Percentiles rank a stretch among this genome's conserved stretches.
These are phyloP conservation scores for Philaethria dido DNA, from an alignment of 2,888 invertebrate genomes.

Conservation along the genomic window DNA sequence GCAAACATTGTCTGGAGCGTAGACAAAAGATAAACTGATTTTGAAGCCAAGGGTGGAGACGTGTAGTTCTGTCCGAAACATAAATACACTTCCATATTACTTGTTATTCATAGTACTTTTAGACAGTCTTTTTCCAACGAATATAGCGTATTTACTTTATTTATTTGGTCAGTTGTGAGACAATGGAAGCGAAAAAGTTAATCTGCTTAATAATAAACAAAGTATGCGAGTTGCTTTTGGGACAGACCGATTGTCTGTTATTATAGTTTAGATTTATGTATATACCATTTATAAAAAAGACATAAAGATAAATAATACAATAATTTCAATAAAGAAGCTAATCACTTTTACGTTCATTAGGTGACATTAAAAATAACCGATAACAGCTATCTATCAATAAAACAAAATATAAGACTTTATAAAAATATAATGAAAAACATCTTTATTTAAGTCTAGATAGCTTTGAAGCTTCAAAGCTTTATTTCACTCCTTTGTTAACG, in stretches of 20 bases:
- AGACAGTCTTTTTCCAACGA: slow-evolving; percentile 51
- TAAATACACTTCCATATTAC: slow-evolving; percentile 52
- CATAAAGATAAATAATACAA: too few relatives aligned
- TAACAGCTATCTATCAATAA: slow-evolving; percentile 1
- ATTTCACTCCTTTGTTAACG: slow-evolving; percentile 22
- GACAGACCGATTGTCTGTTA: neutral
- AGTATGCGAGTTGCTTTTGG: neutral
- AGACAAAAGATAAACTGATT: slow-evolving; percentile 30
- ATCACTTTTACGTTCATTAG: too few relatives aligned
- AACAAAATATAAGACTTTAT: slow-evolving; percentile 12
- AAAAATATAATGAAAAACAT: slow-evolving; percentile 5
- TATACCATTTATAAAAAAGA: neutral
- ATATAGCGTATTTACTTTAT: slow-evolving; percentile 53
- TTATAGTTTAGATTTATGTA: neutral
- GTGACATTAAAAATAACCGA: neutral
- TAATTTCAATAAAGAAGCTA: too few relatives aligned
- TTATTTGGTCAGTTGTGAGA: slow-evolving; percentile 42
- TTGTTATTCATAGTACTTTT: slow-evolving; percentile 58
- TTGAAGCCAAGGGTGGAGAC: slow-evolving; percentile 30
- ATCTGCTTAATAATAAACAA: slow-evolving; percentile 26
- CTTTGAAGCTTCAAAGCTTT: slow-evolving; percentile 12
- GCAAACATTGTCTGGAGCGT: slow-evolving; percentile 25
- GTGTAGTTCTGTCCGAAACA: slow-evolving; percentile 53
- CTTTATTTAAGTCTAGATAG: slow-evolving; percentile 8
- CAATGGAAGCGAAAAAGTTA: slow-evolving; percentile 23